Conservation (phyloP, 1,140 invertebrate species). For the Drosophila lowei region DNA sequence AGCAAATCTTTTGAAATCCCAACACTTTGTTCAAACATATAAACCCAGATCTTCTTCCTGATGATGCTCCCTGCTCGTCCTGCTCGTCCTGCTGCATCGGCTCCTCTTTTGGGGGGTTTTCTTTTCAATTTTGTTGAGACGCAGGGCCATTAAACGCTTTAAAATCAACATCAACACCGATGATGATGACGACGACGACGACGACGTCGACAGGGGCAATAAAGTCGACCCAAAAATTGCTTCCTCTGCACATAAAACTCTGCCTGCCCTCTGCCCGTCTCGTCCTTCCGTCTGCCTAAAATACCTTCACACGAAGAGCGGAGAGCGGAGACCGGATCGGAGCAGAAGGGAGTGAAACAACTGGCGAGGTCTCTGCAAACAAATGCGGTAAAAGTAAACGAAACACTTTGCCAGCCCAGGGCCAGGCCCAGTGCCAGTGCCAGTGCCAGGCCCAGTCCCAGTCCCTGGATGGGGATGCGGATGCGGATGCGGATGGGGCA, state of each 20-base stretch:
- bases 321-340: too few relatives aligned
- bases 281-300: conserved; percentile 39
- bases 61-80: conserved; percentile 8
- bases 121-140: conserved; percentile 64
- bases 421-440: conserved; percentile 12
- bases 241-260: conserved; percentile 76
- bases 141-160: conserved; percentile 74
- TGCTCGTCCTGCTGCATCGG: conserved; percentile 21
- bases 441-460: background rate
- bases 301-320: conserved; percentile 54
- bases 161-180: conserved; percentile 74
- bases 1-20: conserved; percentile 68
- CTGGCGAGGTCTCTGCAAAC: conserved; percentile 61
- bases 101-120: conserved; percentile 24
- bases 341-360: conserved; percentile 18
- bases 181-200: conserved; percentile 18
- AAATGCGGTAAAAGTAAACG: conserved; percentile 73
- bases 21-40: conserved; percentile 73
- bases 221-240: conserved; percentile 80
- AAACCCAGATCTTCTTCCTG: conserved; percentile 50
- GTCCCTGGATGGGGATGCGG: too few relatives aligned
- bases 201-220: conserved; percentile 64
- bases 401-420: conserved; percentile 63
- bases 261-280: conserved; percentile 34
- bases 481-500: too few relatives aligned